Evolutionary conservation across 2,888 invertebrate species (phyloP).

Genomic region (Thalpophila matura): DNA sequence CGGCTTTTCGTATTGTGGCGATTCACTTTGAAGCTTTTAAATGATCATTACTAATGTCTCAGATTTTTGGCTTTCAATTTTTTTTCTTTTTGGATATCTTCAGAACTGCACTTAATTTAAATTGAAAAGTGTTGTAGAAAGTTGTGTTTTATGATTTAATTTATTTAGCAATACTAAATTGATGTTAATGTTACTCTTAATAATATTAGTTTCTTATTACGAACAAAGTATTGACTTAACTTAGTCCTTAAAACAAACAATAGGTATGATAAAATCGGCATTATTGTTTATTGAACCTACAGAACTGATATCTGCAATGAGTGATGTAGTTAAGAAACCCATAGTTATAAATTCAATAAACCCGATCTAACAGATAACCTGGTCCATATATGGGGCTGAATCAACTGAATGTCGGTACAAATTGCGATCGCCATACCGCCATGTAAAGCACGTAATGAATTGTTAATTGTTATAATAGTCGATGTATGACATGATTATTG

Average conservation of each 20-base stretch:
- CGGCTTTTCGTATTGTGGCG: constrained; percentile 59
- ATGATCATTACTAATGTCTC: constrained; percentile 48
- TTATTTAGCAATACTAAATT: background rate
- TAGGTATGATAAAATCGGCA: constrained; percentile 24
- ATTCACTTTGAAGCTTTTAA: constrained; percentile 61
- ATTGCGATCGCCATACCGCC: constrained; percentile 58
- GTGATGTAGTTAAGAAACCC: constrained; percentile 32
- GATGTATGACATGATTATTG: constrained; percentile 63
- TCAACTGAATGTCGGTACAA: constrained; percentile 57
- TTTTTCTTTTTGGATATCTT: constrained; percentile 40
- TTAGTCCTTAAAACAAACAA: constrained; percentile 31
- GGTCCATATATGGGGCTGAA: constrained; percentile 56
- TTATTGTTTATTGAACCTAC: constrained; percentile 27
- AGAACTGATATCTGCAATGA: constrained; percentile 32
- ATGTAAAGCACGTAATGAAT: constrained; percentile 63
- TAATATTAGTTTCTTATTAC: constrained; percentile 9
- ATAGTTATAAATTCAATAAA: constrained; percentile 42
- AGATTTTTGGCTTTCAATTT: constrained; percentile 42
- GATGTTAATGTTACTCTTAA: background rate
- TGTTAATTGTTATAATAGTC: constrained; percentile 61
- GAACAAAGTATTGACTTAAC: background rate
- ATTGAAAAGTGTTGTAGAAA: constrained; percentile 15
- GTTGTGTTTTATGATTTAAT: constrained; percentile 4
- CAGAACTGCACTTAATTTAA: constrained; percentile 23
- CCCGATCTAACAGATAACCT: constrained; percentile 48